Evolutionary conservation across 2,888 invertebrate species (phyloP), one percentile per base, ranked within the genome.

Genomic region (Nymphalis c-album): DNA sequence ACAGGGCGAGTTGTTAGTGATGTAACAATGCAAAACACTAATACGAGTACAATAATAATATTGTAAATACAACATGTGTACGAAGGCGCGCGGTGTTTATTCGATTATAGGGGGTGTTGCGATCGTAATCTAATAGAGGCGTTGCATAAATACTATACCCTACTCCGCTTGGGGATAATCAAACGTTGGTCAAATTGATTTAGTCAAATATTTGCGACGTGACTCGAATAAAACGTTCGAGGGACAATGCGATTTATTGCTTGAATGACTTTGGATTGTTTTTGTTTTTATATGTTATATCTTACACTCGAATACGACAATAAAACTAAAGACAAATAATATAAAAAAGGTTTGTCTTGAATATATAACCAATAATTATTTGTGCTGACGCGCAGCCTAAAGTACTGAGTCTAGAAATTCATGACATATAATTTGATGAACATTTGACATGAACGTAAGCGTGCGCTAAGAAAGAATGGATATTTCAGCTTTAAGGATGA

Each of bases 71-170:
- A 67, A 69, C 71, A 71, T 71, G 71, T 71, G 71, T 69, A 48
- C 63, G 63, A 50, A 65, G 53, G 53, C 60, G 53, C 55, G 48
- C 48, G 48, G 48, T 7, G 55, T 51, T 48, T 48, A 31, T 58
- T 58, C 4, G 64, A 64, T 47, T 58, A 63, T 73, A 75, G 74
- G 77, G 75, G 77, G 75, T 75, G 75, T 69, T 63, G 60, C 73
- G 70, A 59, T 48, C 68, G 75, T 87, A 87, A 89, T 86, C 81
- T 78, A 88, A 88, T 89, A 83, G 72, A 82, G 77, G 75, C 75
- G 78, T 83, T 81, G 82, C 82, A 79, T 80, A 84, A 87, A 85
- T 78, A 86, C 67, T 74, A 77, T 85, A 79, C 85, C 85, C 85
- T 70, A 71, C 72, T 73, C 73, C 75, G 68, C 73, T 72, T 73